Evolutionary conservation across 2,888 invertebrate species (phyloP).

Genomic region (Acanthoscelides obtectus): DNA sequence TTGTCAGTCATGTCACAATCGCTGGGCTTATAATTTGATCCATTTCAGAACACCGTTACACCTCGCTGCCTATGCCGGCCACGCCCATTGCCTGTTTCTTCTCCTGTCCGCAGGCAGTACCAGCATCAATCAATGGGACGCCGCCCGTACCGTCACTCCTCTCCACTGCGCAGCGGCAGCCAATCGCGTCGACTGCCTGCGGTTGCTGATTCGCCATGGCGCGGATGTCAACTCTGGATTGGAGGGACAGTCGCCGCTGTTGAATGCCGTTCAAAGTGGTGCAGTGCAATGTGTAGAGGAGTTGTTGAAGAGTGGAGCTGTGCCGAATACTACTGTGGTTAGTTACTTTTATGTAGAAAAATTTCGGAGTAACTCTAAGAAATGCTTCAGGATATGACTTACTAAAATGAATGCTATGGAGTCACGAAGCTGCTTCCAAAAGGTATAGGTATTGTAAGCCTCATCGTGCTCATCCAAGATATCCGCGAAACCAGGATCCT

Average conservation of each 20-base stretch:
- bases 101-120: constrained; percentile 66
- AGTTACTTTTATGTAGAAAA: neutral
- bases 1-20: too few relatives aligned
- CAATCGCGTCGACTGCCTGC: constrained; percentile 57
- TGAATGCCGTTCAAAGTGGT: constrained; percentile 78
- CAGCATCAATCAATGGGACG: constrained; percentile 66
- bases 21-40: too few relatives aligned
- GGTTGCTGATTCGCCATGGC: constrained; percentile 63
- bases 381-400: too few relatives aligned
- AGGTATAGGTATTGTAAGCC: too few relatives aligned
- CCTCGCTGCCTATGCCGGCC: constrained; percentile 73
- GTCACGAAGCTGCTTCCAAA: too few relatives aligned
- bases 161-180: constrained; percentile 73
- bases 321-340: constrained; percentile 78
- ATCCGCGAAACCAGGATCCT: too few relatives aligned
- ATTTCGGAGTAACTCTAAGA: neutral
- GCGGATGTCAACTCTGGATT: constrained; percentile 77
- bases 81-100: constrained; percentile 60
- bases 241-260: constrained; percentile 66
- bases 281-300: constrained; percentile 68
- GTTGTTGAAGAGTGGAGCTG: constrained; percentile 72
- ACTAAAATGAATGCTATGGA: too few relatives aligned
- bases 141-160: constrained; percentile 64
- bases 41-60: constrained; percentile 62
- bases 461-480: too few relatives aligned